phyloP scores from a whole-genome alignment of 2,113 vertebrate species.

The Otis tarda region DNA sequence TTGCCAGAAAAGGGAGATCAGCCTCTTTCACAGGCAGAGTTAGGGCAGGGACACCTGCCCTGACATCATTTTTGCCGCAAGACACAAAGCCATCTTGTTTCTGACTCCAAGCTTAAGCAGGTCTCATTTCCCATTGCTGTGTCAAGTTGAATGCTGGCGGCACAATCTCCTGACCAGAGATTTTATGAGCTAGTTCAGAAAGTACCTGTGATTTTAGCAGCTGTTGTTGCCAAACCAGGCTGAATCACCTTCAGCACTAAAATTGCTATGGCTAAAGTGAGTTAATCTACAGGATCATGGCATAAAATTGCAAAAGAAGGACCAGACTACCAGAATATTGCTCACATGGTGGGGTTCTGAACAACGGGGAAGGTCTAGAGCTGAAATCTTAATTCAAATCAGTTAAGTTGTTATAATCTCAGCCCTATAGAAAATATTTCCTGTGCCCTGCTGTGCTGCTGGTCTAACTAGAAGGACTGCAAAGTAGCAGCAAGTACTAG shows the following conservation, averaged over 20 bases:
- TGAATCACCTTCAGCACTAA: not conserved
- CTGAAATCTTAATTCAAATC: not conserved
- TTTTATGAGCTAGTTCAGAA: not conserved
- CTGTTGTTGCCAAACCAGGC: not conserved
- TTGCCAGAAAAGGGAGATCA: not conserved
- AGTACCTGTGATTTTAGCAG: not conserved
- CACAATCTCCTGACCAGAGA: not conserved
- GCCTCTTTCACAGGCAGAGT: not conserved
- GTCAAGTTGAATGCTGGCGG: fast-evolving
- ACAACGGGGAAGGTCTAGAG: not conserved
- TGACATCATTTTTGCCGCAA: not conserved
- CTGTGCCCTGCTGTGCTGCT: not conserved
- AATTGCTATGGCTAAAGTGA: not conserved
- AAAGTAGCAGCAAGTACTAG: not conserved
- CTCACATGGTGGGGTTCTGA: not conserved
- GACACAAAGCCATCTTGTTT: not conserved
- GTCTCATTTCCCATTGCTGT: not conserved
- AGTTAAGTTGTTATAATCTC: not conserved
- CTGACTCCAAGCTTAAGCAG: not conserved
- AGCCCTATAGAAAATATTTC: not conserved
- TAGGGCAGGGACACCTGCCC: not conserved
- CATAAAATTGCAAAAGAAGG: not conserved
- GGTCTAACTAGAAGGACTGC: not conserved
- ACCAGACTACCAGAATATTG: not conserved
- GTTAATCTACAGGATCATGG: not conserved